phyloP scores from a whole-genome alignment of 1,140 invertebrate species.

The Dreissena rostriformis region DNA sequence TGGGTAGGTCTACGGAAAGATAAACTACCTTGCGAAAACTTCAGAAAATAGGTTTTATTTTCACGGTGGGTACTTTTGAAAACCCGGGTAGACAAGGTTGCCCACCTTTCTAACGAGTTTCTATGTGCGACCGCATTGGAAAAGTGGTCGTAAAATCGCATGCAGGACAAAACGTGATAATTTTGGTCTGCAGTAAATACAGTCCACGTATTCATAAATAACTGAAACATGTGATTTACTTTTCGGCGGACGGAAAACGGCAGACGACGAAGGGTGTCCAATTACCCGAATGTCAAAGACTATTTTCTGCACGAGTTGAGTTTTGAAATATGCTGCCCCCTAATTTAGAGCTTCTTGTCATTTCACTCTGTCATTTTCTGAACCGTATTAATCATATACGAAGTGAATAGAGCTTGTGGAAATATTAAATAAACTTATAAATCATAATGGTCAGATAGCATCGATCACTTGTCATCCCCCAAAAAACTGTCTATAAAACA shows the following conservation, averaged over 20 bases:
- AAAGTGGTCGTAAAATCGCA: conserved; percentile 42
- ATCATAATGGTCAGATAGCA: no score
- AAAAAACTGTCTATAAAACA: no score
- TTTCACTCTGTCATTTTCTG: no score
- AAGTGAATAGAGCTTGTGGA: no score
- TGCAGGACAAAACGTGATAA: conserved; percentile 49
- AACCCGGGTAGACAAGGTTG: not conserved
- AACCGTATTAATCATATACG: no score
- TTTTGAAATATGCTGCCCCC: conserved; percentile 5
- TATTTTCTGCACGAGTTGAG: conserved; percentile 46
- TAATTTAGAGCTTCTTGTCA: no score
- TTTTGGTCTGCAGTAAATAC: conserved; percentile 48
- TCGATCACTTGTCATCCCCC: no score
- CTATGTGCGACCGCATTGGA: conserved; percentile 38
- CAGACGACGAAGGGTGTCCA: conserved; percentile 47
- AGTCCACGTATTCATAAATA: conserved; percentile 41
- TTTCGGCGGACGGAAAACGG: conserved; percentile 48
- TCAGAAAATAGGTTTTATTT: no score
- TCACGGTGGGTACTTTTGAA: no score
- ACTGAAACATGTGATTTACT: conserved; percentile 53
- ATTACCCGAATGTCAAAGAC: conserved; percentile 56
- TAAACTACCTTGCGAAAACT: no score
- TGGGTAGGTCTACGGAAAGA: no score
- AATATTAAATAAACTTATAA: no score
- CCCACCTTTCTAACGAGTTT: conserved; percentile 38